Evolutionary conservation across 1,140 invertebrate genomes (phyloP).

Genomic region (Musca domestica): DNA sequence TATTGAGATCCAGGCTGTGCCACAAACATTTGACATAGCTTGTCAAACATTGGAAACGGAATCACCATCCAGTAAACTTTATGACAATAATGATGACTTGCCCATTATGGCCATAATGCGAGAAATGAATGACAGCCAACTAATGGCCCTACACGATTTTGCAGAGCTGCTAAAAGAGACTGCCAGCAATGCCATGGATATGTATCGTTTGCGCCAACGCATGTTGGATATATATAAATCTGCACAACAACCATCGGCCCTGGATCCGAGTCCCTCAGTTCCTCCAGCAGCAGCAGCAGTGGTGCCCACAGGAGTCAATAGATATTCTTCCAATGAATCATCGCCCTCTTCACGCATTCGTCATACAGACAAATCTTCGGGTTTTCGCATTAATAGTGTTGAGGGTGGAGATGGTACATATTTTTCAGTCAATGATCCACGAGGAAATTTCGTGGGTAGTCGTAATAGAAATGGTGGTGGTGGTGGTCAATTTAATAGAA

Average conservation of each 20-base stretch:
- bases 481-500: background rate
- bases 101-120: conserved; percentile 23
- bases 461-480: background rate
- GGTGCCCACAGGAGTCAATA: background rate
- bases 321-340: background rate
- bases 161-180: conserved; percentile 19
- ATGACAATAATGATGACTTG: background rate
- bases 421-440: conserved; percentile 3
- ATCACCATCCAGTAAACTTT: background rate
- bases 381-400: background rate
- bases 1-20: conserved; percentile 15
- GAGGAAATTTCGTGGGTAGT: background rate
- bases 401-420: background rate
- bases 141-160: conserved; percentile 26
- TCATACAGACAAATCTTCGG: too few relatives aligned
- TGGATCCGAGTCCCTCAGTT: background rate
- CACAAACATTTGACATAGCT: background rate
- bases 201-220: conserved; percentile 11
- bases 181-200: background rate
- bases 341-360: too few relatives aligned
- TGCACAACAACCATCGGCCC: conserved; percentile 20
- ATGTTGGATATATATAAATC: conserved; percentile 24
- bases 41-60: conserved; percentile 15
- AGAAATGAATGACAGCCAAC: conserved; percentile 26
- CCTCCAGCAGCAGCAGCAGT: too few relatives aligned